A percentile compares a stretch with the other conserved stretches of the same genome.
These are phyloP conservation scores for Carcina quercana DNA, from an alignment of 2,888 invertebrate genomes.

Conservation along the genomic window DNA sequence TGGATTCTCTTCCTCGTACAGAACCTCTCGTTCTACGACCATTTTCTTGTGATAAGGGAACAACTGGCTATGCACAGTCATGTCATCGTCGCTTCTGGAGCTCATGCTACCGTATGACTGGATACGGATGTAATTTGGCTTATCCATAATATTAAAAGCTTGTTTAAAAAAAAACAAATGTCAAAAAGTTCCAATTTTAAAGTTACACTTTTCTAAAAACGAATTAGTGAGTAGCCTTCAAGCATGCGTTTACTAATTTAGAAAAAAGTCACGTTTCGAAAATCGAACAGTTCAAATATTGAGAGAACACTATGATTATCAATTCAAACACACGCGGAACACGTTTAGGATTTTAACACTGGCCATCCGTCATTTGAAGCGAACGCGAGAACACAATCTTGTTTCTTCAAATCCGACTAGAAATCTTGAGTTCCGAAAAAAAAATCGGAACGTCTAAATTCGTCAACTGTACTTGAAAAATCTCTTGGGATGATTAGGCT, in stretches of 20 bases:
- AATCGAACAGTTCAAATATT: too few species aligned
- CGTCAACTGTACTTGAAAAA: conserved; percentile 73
- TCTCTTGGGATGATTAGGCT: conserved; percentile 62
- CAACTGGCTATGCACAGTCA: conserved; percentile 62
- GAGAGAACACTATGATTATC: too few species aligned
- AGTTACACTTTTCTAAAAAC: too few species aligned
- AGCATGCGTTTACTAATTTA: too few species aligned
- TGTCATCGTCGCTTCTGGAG: conserved; percentile 59
- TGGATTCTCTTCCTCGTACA: conserved; percentile 61
- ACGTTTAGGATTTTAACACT: too few species aligned
- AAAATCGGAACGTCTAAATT: conserved; percentile 9
- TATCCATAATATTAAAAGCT: conserved; percentile 31
- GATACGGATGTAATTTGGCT: conserved; percentile 42
- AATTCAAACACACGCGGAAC: too few species aligned
- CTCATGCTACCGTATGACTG: conserved; percentile 66
- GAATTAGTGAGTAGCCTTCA: too few species aligned
- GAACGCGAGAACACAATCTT: too few species aligned
- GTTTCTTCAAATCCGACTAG: too few species aligned
- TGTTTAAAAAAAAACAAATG: background rate
- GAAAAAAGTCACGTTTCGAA: too few species aligned
- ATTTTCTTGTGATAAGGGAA: conserved; percentile 61
- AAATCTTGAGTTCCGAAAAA: conserved; percentile 41
- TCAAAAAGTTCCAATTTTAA: conserved; percentile 1
- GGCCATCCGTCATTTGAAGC: too few species aligned
- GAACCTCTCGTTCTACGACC: conserved; percentile 51